Base-by-base conservation (phyloP, 2,113 vertebrate species). In the Camarhynchus parvulus region DNA sequence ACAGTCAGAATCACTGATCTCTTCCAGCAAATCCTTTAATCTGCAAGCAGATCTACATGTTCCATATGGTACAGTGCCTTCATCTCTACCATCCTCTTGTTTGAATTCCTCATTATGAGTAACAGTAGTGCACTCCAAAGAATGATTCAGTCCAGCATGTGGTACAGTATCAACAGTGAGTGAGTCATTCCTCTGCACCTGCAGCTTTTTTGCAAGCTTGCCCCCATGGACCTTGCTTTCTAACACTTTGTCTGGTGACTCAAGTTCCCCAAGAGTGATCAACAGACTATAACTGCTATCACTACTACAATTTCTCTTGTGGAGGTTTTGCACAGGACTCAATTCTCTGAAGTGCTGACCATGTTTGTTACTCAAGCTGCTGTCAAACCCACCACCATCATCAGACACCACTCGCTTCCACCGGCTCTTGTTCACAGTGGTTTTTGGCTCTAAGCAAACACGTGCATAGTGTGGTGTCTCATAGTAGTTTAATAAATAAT, bases 401-500 rank as follows among this genome's bases (percentile, higher is more conserved):
- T 73, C 77, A 15, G 53, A 87, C 47, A 98, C 97, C 35, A 96
- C 88, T 80, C 98, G 97, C 72, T 97, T 95, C 98, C 98, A 98
- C 95, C 77, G 83, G 78, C 69, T 87, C n/a, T 80, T 64, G 59
- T 49, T 92, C 2, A 1, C 55, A 6, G 66, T 7, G 25, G 31
- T 10, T 62, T 88, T 95, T 55, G 94, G 81, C 78, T 97, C 91
- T n/a, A 97, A 74, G 93, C 89, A 98, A 84, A 97, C 73, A 25
- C 97, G 97, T 33, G 96, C 89, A 44, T 97, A 98, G 52, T 87
- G 58, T 39, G 98, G 97, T 63, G 95, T 93, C 66, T 96, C 97
- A 59, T 98, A 98, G 74, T 98, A 97, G 95, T 98, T 98, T 37
- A 98, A 87, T 58, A 98, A 94, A 82, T 98, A 98, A 94, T 98